Conservation (phyloP, 2,888 invertebrate species). For the Aleiodes alternator region DNA sequence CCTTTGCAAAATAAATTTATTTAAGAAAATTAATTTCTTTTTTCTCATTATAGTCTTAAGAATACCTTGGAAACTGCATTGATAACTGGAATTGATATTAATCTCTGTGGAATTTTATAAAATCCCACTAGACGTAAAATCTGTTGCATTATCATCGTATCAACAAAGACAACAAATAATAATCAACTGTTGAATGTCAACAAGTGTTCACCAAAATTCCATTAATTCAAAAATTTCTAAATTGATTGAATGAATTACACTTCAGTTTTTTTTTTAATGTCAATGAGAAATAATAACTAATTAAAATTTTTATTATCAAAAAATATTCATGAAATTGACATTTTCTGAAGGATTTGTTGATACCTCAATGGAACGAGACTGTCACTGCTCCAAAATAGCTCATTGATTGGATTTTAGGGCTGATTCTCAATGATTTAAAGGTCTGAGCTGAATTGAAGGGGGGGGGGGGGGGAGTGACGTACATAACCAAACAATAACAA, state of each 20-base stretch:
- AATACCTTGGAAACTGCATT: slow-evolving; percentile 27
- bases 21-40: too few species aligned
- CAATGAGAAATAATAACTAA: not conserved
- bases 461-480: not conserved
- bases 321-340: too few species aligned
- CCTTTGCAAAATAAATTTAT: too few species aligned
- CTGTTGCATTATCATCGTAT: slow-evolving; percentile 45
- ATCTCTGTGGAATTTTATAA: slow-evolving; percentile 40
- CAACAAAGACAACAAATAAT: not conserved
- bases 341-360: too few species aligned
- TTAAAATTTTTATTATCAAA: too few species aligned
- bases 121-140: slow-evolving; percentile 39
- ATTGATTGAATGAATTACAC: too few species aligned
- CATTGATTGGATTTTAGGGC: too few species aligned
- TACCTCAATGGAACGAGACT: too few species aligned
- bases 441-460: not conserved
- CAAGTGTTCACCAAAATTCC: not conserved
- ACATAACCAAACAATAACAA: slow-evolving; percentile 10
- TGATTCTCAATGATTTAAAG: not conserved
- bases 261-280: too few species aligned
- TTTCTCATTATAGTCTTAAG: too few species aligned
- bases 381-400: too few species aligned
- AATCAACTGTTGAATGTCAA: slow-evolving; percentile 3
- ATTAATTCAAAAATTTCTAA: too few species aligned
- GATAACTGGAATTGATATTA: slow-evolving; percentile 32